phyloP scores from a whole-genome alignment of 2,113 vertebrate species.

The Hirundichthys speculiger region DNA sequence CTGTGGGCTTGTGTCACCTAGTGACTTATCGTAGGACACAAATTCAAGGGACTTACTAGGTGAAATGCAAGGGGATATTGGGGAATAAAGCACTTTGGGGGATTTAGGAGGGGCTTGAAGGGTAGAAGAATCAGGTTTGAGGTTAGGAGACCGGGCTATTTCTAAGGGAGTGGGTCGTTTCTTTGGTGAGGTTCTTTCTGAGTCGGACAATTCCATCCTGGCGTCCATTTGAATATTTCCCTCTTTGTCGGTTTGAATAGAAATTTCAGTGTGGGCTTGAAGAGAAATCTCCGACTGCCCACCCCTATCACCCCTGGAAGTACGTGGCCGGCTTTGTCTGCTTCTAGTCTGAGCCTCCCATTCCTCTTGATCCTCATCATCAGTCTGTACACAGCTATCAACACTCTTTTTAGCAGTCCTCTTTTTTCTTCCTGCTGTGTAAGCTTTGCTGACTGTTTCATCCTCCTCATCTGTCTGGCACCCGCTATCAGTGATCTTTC shows the following conservation, averaged over 20 bases:
- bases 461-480: constrained; percentile 98
- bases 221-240: constrained; percentile 91
- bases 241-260: constrained; percentile 94
- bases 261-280: constrained; percentile 96
- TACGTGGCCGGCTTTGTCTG: constrained; percentile 87
- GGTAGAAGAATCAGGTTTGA: constrained; percentile 87
- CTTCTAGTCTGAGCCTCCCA: constrained; percentile 89
- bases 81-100: constrained; percentile 96
- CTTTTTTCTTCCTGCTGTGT: constrained; percentile 87
- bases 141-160: constrained; percentile 90
- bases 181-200: constrained; percentile 91
- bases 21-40: constrained; percentile 94
- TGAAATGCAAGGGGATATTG: constrained; percentile 92
- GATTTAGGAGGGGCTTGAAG: constrained; percentile 94
- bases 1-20: constrained; percentile 91
- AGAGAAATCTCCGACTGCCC: constrained; percentile 90
- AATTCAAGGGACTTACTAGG: constrained; percentile 96
- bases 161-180: constrained; percentile 94
- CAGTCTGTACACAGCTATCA: constrained; percentile 97
- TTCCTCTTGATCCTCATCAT: constrained; percentile 98
- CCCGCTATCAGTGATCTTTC: constrained; percentile 95
- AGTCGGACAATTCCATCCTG: constrained; percentile 93
- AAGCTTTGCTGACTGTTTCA: constrained; percentile 85
- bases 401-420: constrained; percentile 88
- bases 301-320: constrained; percentile 86